Evolutionary conservation across 1,140 invertebrate genomes (phyloP).

Genomic region (Eueides isabella): DNA sequence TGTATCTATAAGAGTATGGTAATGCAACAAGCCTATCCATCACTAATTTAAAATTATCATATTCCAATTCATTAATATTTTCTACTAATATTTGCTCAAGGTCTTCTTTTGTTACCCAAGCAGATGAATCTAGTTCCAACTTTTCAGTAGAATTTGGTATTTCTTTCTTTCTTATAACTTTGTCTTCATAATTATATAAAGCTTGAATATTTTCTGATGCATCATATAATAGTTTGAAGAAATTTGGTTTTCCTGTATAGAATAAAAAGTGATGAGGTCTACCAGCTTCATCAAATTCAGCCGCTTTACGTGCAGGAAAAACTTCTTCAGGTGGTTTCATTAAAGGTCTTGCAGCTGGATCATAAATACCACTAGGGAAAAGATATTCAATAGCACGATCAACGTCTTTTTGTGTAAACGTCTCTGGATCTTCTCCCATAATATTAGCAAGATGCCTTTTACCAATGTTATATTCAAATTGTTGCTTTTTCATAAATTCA

Average conservation of each 20-base stretch:
- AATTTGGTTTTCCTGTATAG: slow-evolving; percentile 94
- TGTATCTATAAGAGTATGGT: slow-evolving; percentile 86
- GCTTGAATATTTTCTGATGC: slow-evolving; percentile 84
- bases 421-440: slow-evolving; percentile 96
- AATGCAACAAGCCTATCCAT: slow-evolving; percentile 88
- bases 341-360: slow-evolving; percentile 90
- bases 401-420: slow-evolving; percentile 93
- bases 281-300: slow-evolving; percentile 94
- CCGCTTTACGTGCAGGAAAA: slow-evolving; percentile 92
- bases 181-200: slow-evolving; percentile 87
- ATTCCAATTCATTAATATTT: slow-evolving; percentile 86
- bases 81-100: slow-evolving; percentile 89
- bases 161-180: slow-evolving; percentile 84
- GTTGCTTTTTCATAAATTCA: slow-evolving; percentile 92
- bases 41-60: slow-evolving; percentile 87
- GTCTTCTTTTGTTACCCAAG: slow-evolving; percentile 87
- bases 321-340: slow-evolving; percentile 94
- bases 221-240: slow-evolving; percentile 92
- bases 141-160: slow-evolving; percentile 83
- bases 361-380: slow-evolving; percentile 95
- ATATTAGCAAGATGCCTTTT: slow-evolving; percentile 98
- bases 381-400: slow-evolving; percentile 95
- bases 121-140: slow-evolving; percentile 81
- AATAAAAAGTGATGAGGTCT: slow-evolving; percentile 94
- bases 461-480: slow-evolving; percentile 93